Base-by-base conservation (phyloP, 1,140 invertebrate genomes). In the Coelopa frigida region DNA sequence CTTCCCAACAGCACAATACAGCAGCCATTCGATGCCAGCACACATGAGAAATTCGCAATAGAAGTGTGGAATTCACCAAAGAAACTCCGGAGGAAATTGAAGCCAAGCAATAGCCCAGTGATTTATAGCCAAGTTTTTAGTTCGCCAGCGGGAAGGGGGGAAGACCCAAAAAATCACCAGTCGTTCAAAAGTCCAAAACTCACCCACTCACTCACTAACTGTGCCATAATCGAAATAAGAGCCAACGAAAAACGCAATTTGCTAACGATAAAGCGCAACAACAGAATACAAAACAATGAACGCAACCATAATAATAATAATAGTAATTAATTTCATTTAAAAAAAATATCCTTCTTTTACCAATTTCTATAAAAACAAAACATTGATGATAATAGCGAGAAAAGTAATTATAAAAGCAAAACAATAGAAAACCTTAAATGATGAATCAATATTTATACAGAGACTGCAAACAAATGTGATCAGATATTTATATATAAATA, bases 381-480 rank as follows among this genome's bases (percentile, higher is more conserved):
- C 15, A 36, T n/a, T n/a, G n/a, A n/a, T n/a, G n/a, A n/a, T n/a
- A n/a, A n/a, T n/a, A n/a, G n/a, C n/a, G n/a, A n/a, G n/a, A n/a
- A n/a, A n/a, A n/a, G n/a, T n/a, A n/a, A n/a, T n/a, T n/a, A n/a
- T n/a, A n/a, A n/a, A n/a, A n/a, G n/a, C n/a, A n/a, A n/a, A n/a
- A n/a, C n/a, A n/a, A n/a, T n/a, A n/a, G n/a, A n/a, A n/a, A 41
- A 41, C 14, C 10, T 22, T 5, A n/a, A n/a, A n/a, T n/a, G n/a
- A n/a, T n/a, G n/a, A 53, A 60, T 60, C 52, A 64, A 61, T 58
- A 63, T 63, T 61, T 63, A 64, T 63, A 67, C 63, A 64, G 64
- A 68, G 64, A 68, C 64, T 68, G 64, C 64, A 68, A 68, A 63
- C 60, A 68, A 64, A 68, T 68, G 64, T 68, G 64, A 68, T 68